Evolutionary conservation across 2,113 vertebrate species (phyloP), one percentile per base, ranked within the genome.

Genomic region (Gila orcuttii): DNA sequence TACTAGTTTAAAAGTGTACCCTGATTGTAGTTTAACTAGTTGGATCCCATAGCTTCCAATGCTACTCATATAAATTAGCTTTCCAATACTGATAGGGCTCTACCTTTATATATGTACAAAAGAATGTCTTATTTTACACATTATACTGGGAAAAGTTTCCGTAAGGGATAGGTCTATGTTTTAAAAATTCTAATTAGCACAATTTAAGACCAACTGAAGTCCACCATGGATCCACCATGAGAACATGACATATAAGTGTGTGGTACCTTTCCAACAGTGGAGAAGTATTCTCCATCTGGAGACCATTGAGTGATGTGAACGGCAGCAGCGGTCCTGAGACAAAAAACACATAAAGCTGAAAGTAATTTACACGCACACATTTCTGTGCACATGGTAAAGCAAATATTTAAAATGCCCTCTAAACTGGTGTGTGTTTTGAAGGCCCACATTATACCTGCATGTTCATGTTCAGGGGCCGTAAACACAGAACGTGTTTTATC

Each of bases 281-380:
- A 97, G 88, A 99, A 98, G 90, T 99, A 99, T 94, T 99, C 98
- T 87, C 98, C 97, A 93, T 99, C 98, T 89, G 97, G 96, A 83
- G 98, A 99, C 98, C 98, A 99, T 90, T 99, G 96, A 94, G 98
- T 97, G 89, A 97, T 91, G 88, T 95, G 95, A n/a, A 99, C 92
- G 79, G 97, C 96, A n/a, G 97, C 95, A 73, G 98, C 97, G 17
- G 98, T 99, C 93, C 98, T 99, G 86, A 77, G 0, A 76, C 78
- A 88, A 60, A 89, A 82, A 36, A 81, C 59, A 83, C 79, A 69
- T 23, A 2, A 21, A 59, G 60, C 60, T 23, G 19, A 9, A 21
- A 71, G 28, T 1, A 68, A 85, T 60, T 81, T 64, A 82, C 66
- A 76, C 11, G 33, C 13, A n/a, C 33, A 11, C 2, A 71, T 23